Percentiles rank a stretch among this genome's conserved stretches.
phyloP scores from a whole-genome alignment of 2,888 invertebrate genomes.

The Notocelia uddmanniana region DNA sequence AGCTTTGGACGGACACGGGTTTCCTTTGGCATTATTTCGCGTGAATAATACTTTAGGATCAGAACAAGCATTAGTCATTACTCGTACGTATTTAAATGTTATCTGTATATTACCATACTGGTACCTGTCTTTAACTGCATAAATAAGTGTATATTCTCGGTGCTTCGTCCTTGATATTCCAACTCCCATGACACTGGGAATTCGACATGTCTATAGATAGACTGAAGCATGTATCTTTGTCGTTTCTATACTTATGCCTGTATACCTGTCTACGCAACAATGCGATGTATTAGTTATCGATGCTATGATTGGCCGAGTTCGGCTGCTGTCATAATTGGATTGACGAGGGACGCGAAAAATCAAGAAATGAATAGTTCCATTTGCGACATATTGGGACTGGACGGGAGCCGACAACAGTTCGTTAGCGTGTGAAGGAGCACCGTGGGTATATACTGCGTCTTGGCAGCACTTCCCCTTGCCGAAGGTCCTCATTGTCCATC shows the following conservation, averaged over 20 bases:
- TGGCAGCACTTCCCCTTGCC: slow-evolving; percentile 67
- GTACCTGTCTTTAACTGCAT: not conserved
- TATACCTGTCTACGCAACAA: too few relatives aligned
- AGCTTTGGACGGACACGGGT: slow-evolving; percentile 15
- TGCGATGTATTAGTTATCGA: slow-evolving; percentile 24
- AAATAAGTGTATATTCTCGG: not conserved
- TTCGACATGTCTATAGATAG: not conserved
- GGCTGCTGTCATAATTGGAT: slow-evolving; percentile 62
- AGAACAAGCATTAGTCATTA: slow-evolving; percentile 2
- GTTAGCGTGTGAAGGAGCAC: slow-evolving; percentile 65
- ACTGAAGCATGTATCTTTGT: not conserved
- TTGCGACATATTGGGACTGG: slow-evolving; percentile 63
- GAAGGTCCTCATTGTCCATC: slow-evolving; percentile 66
- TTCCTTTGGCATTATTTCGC: slow-evolving; percentile 12
- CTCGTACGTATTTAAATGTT: slow-evolving; percentile 3
- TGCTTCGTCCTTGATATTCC: not conserved
- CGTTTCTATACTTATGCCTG: too few relatives aligned
- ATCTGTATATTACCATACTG: not conserved
- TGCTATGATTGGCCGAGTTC: slow-evolving; percentile 25
- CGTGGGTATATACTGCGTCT: slow-evolving; percentile 46
- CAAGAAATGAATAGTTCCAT: slow-evolving; percentile 61
- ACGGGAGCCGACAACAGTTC: slow-evolving; percentile 64
- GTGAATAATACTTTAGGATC: slow-evolving; percentile 10
- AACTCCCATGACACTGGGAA: not conserved
- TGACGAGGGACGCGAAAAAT: slow-evolving; percentile 68